Percentiles rank a stretch among this genome's conserved stretches.
phyloP scores from a whole-genome alignment of 2,888 invertebrate species.

The Drosophila crucigera region DNA sequence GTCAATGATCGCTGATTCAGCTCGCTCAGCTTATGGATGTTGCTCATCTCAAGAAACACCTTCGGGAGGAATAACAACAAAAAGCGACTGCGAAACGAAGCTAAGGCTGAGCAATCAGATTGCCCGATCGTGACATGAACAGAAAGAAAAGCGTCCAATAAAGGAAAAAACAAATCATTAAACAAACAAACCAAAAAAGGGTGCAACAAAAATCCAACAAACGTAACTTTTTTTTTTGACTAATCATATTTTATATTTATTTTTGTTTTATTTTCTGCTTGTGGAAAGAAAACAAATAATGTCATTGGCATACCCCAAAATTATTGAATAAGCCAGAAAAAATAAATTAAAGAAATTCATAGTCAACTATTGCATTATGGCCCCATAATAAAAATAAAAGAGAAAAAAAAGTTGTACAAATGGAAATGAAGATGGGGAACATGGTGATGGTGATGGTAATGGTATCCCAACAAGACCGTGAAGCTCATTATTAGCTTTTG shows the following conservation, averaged over 20 bases:
- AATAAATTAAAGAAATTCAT: constrained; percentile 66
- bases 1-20: constrained; percentile 40
- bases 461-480: constrained; percentile 76
- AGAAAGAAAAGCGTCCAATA: constrained; percentile 39
- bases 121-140: constrained; percentile 53
- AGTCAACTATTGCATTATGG: constrained; percentile 72
- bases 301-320: constrained; percentile 60
- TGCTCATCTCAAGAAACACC: constrained; percentile 58
- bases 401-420: constrained; percentile 8
- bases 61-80: neutral
- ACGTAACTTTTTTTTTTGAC: constrained; percentile 34
- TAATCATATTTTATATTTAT: constrained; percentile 43
- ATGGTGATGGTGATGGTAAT: constrained; percentile 28
- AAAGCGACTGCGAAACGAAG: constrained; percentile 25
- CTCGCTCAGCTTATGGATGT: constrained; percentile 58
- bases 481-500: constrained; percentile 73
- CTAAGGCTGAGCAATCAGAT: constrained; percentile 25
- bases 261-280: constrained; percentile 3
- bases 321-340: constrained; percentile 60
- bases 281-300: constrained; percentile 39
- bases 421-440: constrained; percentile 47
- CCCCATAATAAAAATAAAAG: constrained; percentile 29
- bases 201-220: constrained; percentile 12
- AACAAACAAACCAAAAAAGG: constrained; percentile 9
- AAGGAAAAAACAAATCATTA: constrained; percentile 22